Base-by-base conservation (phyloP, 2,113 vertebrate species). In the Hyaena hyaena region DNA sequence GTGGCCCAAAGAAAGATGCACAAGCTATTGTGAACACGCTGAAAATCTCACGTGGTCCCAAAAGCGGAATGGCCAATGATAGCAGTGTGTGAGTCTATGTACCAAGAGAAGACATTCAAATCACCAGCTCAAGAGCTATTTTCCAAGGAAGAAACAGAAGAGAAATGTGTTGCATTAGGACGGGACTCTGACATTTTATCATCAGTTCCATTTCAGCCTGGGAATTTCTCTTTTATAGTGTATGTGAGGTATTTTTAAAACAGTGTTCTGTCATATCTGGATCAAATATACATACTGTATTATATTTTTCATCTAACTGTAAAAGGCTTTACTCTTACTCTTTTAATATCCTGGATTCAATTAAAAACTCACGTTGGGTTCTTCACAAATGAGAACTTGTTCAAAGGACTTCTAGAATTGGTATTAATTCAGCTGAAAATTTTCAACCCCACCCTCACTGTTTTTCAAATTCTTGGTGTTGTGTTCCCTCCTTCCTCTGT, bases 331-430 rank as follows among this genome's bases (percentile, higher is more conserved):
- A 43, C 58, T 93, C 69, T 76, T 69, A 31, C n/a, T 96, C 45
- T 95, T 92, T 76, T 77, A 83, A 73, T 83, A 94, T 94, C 77
- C 68, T 80, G 53, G 86, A 86, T 58, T 95, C 81, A 90, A 96
- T 92, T 95, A 87, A 93, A 94, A 96, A 65, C 85, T 93, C 76
- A 63, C 0, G 1, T 53, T 96, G 50, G 5, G 24, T 71, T 92
- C 92, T 96, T 97, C 84, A 94, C 83, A 97, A n/a, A 93, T 94
- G 53, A 96, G 55, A 97, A 69, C 90, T 81, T 89, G 39, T 74
- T 96, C 81, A 28, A 89, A 86, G 68, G 92, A 96, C 53, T 93
- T 84, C 39, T 1, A 80, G 80, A 90, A 84, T 90, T 86, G 71
- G 39, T 95, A 61, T 65, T 88, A 50, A 88, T 97, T 85, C 96